A percentile compares a stretch with the other conserved stretches of the same genome.
Conservation (phyloP, 2,113 vertebrate species). For the Chaetodon auriga region DNA sequence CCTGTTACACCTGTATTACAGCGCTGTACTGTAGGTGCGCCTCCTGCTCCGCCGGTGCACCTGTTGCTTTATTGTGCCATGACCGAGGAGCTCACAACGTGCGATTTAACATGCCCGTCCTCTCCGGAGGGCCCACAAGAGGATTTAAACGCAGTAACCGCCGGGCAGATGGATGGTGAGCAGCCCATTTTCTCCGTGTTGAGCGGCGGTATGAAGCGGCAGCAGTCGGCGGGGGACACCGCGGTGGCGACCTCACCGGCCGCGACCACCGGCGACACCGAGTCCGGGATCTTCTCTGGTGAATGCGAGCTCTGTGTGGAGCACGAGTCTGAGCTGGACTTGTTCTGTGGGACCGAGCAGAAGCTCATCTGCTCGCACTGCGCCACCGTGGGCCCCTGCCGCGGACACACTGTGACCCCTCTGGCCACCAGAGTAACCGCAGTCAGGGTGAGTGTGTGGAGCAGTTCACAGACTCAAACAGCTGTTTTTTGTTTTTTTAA, state of each 20-base stretch:
- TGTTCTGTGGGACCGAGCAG: constrained; percentile 87
- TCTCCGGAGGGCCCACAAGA: constrained; percentile 52
- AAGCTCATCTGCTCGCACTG: constrained; percentile 86
- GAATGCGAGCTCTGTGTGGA: constrained; percentile 76
- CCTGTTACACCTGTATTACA: constrained; percentile 82
- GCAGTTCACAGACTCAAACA: no score
- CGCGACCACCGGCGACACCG: constrained; percentile 49
- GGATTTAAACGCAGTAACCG: background rate
- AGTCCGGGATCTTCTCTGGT: constrained; percentile 69
- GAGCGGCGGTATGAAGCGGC: constrained; percentile 23
- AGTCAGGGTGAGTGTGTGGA: constrained; percentile 85
- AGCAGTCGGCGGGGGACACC: background rate
- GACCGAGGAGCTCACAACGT: constrained; percentile 68
- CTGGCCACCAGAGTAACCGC: constrained; percentile 83
- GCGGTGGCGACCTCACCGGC: constrained; percentile 1
- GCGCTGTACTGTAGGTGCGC: constrained; percentile 26
- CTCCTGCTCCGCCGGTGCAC: constrained; percentile 56
- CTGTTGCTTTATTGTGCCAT: constrained; percentile 68
- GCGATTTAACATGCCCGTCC: constrained; percentile 64
- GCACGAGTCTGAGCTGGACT: constrained; percentile 82
- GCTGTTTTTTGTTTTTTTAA: background rate
- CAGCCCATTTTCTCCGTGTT: constrained; percentile 67
- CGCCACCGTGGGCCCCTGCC: constrained; percentile 81
- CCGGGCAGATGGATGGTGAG: constrained; percentile 32
- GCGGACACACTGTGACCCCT: constrained; percentile 83